Evolutionary conservation across 2,113 vertebrate genomes (phyloP), one percentile per base, ranked within the genome.

Genomic region (Pelodiscus sinensis): DNA sequence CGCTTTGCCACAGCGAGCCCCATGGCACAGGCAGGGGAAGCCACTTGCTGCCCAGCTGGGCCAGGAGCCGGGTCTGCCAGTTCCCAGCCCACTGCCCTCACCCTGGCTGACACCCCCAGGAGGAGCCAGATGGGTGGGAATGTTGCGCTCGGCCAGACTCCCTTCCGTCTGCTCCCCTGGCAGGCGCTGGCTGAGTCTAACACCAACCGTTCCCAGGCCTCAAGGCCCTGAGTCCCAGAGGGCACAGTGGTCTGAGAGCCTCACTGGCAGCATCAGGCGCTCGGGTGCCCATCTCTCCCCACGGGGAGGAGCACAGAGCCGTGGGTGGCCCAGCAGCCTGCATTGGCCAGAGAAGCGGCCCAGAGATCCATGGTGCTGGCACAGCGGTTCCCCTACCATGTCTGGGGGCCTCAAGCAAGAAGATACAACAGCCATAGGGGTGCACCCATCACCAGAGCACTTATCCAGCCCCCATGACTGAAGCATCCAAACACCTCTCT

Each of bases 141-240:
- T 19, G 18, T 68, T 8, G 8, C 8, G 9, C 65, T 1, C 65
- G 8, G 4, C 2, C 31, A 68, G 65, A 19, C 31, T 31, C 31
- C 31, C 4, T 8, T 19, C 15, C 16, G 15, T 18, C 31, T n/a
- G 31, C 65, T 35, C 16, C 15, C 65, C 8, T 29, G 2, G 9
- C 31, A 16, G 31, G 62, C 31, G 15, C 31, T n/a, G 62, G 29
- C 65, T 68, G 29, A 65, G 62, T 19, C 65, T n/a, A n/a, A 68
- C 31, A 7, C 62, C 62, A 9, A 65, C 62, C 15, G 6, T 31
- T 65, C 29, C 62, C 15, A 29, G 29, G 14, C 60, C 8, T 0
- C 0, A 0, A 55, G 1, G 13, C 3, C 6, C 52, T 1, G 85
- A 62, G 27, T 6, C n/a, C 35, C 68, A 21, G n/a, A 1, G 0